phyloP scores from a whole-genome alignment of 1,140 invertebrate genomes.

The Drosophila repleta region DNA sequence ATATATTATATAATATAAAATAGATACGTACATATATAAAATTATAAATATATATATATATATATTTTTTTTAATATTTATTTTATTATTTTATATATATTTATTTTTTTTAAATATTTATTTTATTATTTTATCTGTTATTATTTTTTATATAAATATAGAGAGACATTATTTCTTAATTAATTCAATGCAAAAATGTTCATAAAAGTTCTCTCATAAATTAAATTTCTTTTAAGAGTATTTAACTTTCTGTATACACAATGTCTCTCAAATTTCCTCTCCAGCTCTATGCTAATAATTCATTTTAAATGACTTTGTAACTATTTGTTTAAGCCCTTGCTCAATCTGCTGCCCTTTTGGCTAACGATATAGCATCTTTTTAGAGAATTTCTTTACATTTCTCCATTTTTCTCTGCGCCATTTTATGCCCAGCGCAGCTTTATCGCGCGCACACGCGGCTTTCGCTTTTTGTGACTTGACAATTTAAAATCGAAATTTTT shows the following conservation, averaged over 20 bases:
- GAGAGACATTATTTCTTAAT: too few relatives aligned
- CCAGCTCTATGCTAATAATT: slow-evolving; percentile 23
- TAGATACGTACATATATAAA: too few relatives aligned
- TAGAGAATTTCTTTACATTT: slow-evolving; percentile 18
- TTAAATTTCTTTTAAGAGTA: slow-evolving; percentile 8
- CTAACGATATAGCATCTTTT: slow-evolving; percentile 5
- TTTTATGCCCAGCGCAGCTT: slow-evolving; percentile 22
- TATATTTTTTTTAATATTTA: too few relatives aligned
- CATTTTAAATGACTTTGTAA: slow-evolving; percentile 41
- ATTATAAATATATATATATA: too few relatives aligned
- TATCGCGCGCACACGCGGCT: slow-evolving; percentile 30
- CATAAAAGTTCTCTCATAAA: too few relatives aligned
- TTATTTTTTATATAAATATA: too few relatives aligned
- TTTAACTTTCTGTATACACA: background rate
- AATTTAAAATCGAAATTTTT: slow-evolving; percentile 55
- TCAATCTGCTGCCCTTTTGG: background rate
- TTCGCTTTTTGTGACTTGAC: slow-evolving; percentile 37
- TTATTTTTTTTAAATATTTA: too few relatives aligned
- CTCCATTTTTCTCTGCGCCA: slow-evolving; percentile 2
- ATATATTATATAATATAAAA: too few relatives aligned
- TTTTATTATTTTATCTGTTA: too few relatives aligned
- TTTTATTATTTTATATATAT: too few relatives aligned
- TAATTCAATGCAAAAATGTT: too few relatives aligned
- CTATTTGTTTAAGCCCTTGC: slow-evolving; percentile 25
- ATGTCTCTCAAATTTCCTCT: background rate